Conservation (phyloP, 2,797 vertebrate species). For the Hapalemur alaotrensis region DNA sequence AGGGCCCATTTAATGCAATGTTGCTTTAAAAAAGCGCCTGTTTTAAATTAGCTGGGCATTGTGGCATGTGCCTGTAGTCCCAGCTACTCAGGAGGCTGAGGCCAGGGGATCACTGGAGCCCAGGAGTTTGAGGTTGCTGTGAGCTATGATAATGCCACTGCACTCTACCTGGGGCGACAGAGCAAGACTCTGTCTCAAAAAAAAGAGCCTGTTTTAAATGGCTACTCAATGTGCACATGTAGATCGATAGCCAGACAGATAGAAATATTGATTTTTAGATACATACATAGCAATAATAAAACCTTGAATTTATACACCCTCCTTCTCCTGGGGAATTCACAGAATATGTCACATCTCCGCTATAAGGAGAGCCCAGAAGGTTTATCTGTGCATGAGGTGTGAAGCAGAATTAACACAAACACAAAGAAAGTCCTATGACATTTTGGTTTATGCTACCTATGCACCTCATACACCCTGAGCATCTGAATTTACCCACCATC, state of each 20-base stretch:
- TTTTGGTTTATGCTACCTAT: background rate
- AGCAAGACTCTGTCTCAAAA: too few relatives aligned
- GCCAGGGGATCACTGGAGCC: too few relatives aligned
- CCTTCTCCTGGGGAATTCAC: slow-evolving; percentile 26
- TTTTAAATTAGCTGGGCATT: slow-evolving; percentile 30
- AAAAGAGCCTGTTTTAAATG: slow-evolving; percentile 41
- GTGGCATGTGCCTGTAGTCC: too few relatives aligned
- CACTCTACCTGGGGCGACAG: too few relatives aligned
- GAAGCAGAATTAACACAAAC: background rate
- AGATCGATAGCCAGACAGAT: slow-evolving; percentile 64
- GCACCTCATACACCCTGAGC: background rate
- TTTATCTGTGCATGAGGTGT: slow-evolving; percentile 6
- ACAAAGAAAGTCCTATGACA: background rate
- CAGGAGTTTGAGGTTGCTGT: too few relatives aligned
- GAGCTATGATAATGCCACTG: too few relatives aligned
- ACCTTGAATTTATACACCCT: slow-evolving; percentile 57
- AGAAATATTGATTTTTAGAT: slow-evolving; percentile 74
- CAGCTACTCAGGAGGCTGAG: too few relatives aligned
- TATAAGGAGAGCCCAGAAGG: background rate
- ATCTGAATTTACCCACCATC: background rate
- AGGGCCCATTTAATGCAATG: background rate
- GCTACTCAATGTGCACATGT: slow-evolving; percentile 20
- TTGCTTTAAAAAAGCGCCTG: slow-evolving; percentile 53
- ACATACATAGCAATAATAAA: slow-evolving; percentile 67
- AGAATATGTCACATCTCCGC: background rate